These are phyloP conservation scores for Stegodyphus dumicola DNA, from an alignment of 1,140 invertebrate species.

Conservation along the genomic window DNA sequence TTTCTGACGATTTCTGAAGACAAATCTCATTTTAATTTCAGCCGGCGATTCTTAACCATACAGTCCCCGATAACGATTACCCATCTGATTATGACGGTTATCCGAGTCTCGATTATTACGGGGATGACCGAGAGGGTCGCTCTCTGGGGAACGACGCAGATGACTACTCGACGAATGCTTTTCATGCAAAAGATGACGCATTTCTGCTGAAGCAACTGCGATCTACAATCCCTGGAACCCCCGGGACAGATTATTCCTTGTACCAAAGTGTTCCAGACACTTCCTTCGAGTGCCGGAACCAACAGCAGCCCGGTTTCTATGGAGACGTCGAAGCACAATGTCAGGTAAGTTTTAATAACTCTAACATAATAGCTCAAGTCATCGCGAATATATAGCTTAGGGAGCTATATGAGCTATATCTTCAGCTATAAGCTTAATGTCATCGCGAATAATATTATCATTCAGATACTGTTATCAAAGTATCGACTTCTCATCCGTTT, in stretches of 20 bases:
- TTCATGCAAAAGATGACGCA: neutral
- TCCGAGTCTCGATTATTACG: conserved; percentile 27
- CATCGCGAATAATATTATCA: too few relatives aligned
- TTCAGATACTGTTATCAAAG: too few relatives aligned
- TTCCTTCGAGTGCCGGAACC: conserved; percentile 65
- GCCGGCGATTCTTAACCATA: too few relatives aligned
- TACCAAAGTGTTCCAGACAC: conserved; percentile 66
- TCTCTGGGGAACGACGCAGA: neutral
- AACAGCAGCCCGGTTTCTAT: conserved; percentile 66
- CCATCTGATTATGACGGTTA: conserved; percentile 27
- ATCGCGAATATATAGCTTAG: too few relatives aligned
- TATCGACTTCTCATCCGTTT: too few relatives aligned
- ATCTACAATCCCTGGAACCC: conserved; percentile 65
- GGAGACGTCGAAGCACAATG: conserved; percentile 66
- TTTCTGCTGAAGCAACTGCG: conserved; percentile 22
- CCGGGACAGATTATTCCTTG: conserved; percentile 70
- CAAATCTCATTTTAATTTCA: too few relatives aligned
- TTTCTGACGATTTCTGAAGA: too few relatives aligned
- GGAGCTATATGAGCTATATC: too few relatives aligned
- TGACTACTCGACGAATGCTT: neutral
- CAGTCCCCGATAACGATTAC: neutral
- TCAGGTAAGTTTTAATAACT: conserved; percentile 65
- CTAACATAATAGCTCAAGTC: too few relatives aligned
- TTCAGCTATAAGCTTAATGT: too few relatives aligned
- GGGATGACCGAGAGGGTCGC: neutral